Conservation (phyloP, 2,888 invertebrate genomes). For the Euproctis similis region DNA sequence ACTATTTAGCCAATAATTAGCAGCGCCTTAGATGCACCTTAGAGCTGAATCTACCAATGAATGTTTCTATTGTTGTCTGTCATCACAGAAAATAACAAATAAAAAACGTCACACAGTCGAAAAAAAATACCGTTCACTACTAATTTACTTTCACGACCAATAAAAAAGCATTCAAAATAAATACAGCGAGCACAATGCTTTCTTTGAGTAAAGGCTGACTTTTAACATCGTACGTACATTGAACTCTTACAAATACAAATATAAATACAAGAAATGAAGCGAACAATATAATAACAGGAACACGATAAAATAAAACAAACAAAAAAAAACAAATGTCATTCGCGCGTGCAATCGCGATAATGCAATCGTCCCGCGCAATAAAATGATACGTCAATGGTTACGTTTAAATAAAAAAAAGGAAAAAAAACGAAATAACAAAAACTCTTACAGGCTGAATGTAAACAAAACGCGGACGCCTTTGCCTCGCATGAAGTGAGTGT, state of each 20-base stretch:
- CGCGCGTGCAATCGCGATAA: slow-evolving; percentile 21
- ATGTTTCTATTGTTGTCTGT: too few relatives aligned
- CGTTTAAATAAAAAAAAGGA: slow-evolving; percentile 28
- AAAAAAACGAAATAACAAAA: slow-evolving; percentile 23
- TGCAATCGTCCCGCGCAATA: slow-evolving; percentile 23
- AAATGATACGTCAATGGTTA: slow-evolving; percentile 26
- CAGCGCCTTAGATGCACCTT: too few relatives aligned
- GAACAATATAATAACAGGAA: slow-evolving; percentile 11
- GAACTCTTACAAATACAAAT: slow-evolving; percentile 17
- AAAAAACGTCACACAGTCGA: too few relatives aligned
- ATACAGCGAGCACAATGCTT: slow-evolving; percentile 7
- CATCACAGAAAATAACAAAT: too few relatives aligned
- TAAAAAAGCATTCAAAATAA: slow-evolving; percentile 8
- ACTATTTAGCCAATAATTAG: too few relatives aligned
- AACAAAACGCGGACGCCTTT: slow-evolving; percentile 26
- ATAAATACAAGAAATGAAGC: slow-evolving; percentile 18
- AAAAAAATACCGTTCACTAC: too few relatives aligned
- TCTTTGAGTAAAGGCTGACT: slow-evolving; percentile 6
- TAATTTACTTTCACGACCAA: slow-evolving; percentile 3
- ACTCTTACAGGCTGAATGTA: slow-evolving; percentile 27
- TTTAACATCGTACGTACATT: slow-evolving; percentile 17
- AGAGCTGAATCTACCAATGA: too few relatives aligned
- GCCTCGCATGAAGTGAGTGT: slow-evolving; percentile 35
- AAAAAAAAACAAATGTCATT: slow-evolving; percentile 25
- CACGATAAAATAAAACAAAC: slow-evolving; percentile 19